Base-by-base conservation (phyloP, 1,140 invertebrate species). In the Heliconius melpomene region DNA sequence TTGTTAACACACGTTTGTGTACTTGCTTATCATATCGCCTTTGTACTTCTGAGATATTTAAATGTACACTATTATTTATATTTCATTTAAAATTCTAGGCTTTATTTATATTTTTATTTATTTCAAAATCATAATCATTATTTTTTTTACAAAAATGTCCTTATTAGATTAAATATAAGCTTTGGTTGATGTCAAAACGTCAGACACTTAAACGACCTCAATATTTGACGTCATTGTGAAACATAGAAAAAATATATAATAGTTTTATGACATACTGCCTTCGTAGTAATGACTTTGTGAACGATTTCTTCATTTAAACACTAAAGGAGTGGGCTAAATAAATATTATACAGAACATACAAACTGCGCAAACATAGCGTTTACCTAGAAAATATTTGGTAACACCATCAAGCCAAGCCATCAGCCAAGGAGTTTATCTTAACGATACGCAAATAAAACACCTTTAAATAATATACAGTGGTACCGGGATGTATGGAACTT, bases 371-470 rank as follows among this genome's bases (percentile, higher is more conserved):
- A 90, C 89, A 91, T 72, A 66, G 20, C 84, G 88, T 87, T 91
- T 89, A 86, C 88, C 88, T 86, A 85, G 84, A 91, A 91, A 93
- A 93, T 93, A 93, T 92, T 92, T 93, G 89, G 90, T 88, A 90
- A 93, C 88, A 84, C 86, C 86, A 80, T 82, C 83, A 85, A 88
- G n/a, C n/a, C n/a, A n/a, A 88, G 90, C n/a, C n/a, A n/a, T 91
- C 91, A 92, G 57, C 23, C 74, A 75, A 91, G 87, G 85, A 88
- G 90, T 91, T 90, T 91, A 87, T 88, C 87, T 90, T 91, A 88
- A 91, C 88, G 74, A 36, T 3, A n/a, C 18, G 40, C 8, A 74
- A 50, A 74, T 38, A 74, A 74, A 74, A 7, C 36, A 23, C 2
- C 3, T 38, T 72, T 38, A 40, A 40, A 38, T 72, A 18, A 72